Percentiles rank a stretch among this genome's conserved stretches.
These are phyloP conservation scores for Paradoxurus hermaphroditus DNA, from an alignment of 2,113 vertebrate genomes.

Conservation along the genomic window DNA sequence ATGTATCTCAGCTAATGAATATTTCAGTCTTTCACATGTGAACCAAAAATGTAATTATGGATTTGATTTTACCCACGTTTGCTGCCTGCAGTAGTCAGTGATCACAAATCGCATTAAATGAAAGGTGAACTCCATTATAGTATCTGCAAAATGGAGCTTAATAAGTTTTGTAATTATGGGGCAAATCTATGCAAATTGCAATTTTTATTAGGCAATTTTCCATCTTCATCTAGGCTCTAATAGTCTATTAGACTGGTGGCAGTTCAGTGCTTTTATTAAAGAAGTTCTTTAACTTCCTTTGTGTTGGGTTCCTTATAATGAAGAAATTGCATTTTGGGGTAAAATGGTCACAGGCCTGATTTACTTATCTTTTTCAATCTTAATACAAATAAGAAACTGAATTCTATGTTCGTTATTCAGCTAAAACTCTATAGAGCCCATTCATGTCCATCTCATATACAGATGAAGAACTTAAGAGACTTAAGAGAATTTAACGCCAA, in stretches of 20 bases:
- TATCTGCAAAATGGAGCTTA: slow-evolving; percentile 74
- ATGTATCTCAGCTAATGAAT: slow-evolving; percentile 63
- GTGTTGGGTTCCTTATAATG: slow-evolving; percentile 59
- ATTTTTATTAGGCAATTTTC: slow-evolving; percentile 78
- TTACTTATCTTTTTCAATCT: slow-evolving; percentile 45
- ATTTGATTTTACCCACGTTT: slow-evolving; percentile 60
- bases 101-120: slow-evolving; percentile 71
- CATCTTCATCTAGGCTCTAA: slow-evolving; percentile 73
- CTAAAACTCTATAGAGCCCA: neutral
- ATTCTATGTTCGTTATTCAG: slow-evolving; percentile 10
- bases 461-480: neutral
- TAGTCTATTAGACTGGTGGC: slow-evolving; percentile 74
- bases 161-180: slow-evolving; percentile 78
- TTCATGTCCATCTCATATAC: neutral
- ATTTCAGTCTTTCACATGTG: slow-evolving; percentile 68
- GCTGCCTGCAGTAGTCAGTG: slow-evolving; percentile 69
- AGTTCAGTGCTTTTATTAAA: slow-evolving; percentile 68
- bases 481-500: neutral
- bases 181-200: slow-evolving; percentile 78
- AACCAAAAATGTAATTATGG: slow-evolving; percentile 74
- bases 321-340: slow-evolving; percentile 52
- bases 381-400: slow-evolving; percentile 19
- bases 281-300: slow-evolving; percentile 58
- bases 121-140: slow-evolving; percentile 77
- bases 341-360: slow-evolving; percentile 24